Conservation (phyloP, 2,888 invertebrate genomes). For the Selenia dentaria region DNA sequence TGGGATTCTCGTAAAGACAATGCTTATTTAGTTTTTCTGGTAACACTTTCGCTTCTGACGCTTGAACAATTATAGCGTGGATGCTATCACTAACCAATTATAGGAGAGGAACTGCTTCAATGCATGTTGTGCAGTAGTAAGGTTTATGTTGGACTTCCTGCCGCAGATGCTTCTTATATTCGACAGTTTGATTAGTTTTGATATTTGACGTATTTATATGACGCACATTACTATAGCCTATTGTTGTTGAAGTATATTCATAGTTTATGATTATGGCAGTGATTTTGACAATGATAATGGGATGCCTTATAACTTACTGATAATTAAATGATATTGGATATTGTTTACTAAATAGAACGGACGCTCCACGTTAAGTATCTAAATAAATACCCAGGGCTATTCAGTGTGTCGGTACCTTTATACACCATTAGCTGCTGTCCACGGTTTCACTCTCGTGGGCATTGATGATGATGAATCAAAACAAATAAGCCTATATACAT, state of each 20-base stretch:
- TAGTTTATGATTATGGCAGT: too few species aligned
- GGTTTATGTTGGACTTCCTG: constrained; percentile 10
- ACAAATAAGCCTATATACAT: too few species aligned
- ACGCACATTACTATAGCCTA: constrained; percentile 13
- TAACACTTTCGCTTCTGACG: constrained; percentile 76
- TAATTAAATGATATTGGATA: too few species aligned
- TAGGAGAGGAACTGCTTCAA: constrained; percentile 12
- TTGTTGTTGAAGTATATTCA: constrained; percentile 6
- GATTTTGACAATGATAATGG: too few species aligned
- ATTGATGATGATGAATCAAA: too few species aligned
- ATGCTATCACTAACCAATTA: constrained; percentile 54
- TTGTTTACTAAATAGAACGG: too few species aligned
- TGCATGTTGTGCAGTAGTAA: constrained; percentile 11
- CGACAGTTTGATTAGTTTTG: not conserved
- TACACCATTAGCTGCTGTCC: too few species aligned
- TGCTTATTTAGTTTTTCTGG: constrained; percentile 70
- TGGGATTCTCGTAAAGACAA: constrained; percentile 71
- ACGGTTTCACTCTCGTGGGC: too few species aligned
- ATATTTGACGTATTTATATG: constrained; percentile 4
- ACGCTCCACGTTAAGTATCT: too few species aligned
- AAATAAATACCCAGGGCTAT: too few species aligned
- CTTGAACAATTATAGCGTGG: constrained; percentile 55
- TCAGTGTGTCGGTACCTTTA: too few species aligned
- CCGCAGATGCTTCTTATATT: constrained; percentile 11
- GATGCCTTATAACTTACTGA: too few species aligned